phyloP scores from a whole-genome alignment of 1,140 invertebrate genomes.

The Drosophila serrata region DNA sequence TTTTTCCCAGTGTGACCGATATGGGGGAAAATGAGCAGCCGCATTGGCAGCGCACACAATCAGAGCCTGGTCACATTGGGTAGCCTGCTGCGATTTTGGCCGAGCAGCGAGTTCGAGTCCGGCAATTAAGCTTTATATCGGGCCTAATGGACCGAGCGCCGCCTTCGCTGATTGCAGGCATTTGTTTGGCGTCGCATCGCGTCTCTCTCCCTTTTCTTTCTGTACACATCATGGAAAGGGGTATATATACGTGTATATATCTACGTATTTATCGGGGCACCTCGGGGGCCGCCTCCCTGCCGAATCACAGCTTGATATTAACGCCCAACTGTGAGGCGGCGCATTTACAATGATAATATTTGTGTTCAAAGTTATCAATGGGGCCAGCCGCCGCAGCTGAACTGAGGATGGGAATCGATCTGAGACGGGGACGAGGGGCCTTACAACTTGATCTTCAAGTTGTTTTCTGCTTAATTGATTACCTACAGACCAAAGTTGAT shows the following conservation, averaged over 20 bases:
- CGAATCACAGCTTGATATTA: slow-evolving; percentile 75
- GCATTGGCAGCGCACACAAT: slow-evolving; percentile 55
- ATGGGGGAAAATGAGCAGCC: slow-evolving; percentile 29
- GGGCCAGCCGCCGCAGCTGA: slow-evolving; percentile 53
- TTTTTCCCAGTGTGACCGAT: slow-evolving; percentile 16
- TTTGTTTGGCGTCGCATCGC: slow-evolving; percentile 73
- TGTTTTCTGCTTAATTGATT: slow-evolving; percentile 50
- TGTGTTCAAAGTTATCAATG: slow-evolving; percentile 82
- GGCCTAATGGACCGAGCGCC: slow-evolving; percentile 85
- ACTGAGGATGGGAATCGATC: slow-evolving; percentile 43
- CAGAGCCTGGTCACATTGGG: slow-evolving; percentile 71
- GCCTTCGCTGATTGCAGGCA: slow-evolving; percentile 84
- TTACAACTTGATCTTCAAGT: slow-evolving; percentile 42
- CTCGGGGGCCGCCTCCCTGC: slow-evolving; percentile 14
- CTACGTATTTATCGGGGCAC: slow-evolving; percentile 5
- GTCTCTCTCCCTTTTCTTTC: slow-evolving; percentile 4
- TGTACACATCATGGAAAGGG: slow-evolving; percentile 49
- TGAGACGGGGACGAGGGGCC: not conserved
- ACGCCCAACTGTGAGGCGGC: slow-evolving; percentile 84
- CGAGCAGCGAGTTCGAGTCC: slow-evolving; percentile 54
- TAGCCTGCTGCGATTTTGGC: slow-evolving; percentile 73
- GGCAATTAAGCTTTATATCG: slow-evolving; percentile 85
- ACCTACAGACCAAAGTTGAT: slow-evolving; percentile 19
- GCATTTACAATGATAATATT: slow-evolving; percentile 84
- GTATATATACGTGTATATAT: slow-evolving; percentile 33